These are phyloP conservation scores for Trididemnum clinides DNA, from an alignment of 23 tunicate genomes.

Conservation along the genomic window DNA sequence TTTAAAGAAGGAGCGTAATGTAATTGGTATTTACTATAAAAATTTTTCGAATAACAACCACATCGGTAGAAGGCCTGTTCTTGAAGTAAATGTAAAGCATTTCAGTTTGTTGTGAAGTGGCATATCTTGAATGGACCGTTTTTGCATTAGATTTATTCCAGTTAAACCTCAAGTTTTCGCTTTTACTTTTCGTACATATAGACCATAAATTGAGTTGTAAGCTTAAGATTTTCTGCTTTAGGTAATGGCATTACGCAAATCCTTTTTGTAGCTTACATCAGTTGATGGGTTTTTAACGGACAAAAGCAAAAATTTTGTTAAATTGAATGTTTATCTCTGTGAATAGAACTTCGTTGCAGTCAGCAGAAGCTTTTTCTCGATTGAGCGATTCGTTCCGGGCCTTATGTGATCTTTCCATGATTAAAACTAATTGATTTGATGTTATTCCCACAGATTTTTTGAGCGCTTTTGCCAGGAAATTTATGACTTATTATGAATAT, in stretches of 20 bases:
- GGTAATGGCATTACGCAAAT: not conserved
- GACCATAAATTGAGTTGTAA: not conserved
- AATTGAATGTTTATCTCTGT: not conserved
- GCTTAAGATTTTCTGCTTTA: not conserved
- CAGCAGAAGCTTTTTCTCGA: not conserved
- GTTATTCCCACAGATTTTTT: not conserved
- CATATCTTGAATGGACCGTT: too few species aligned
- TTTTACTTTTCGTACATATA: too few species aligned
- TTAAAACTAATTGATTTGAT: constrained; percentile 34
- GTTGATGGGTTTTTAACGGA: not conserved
- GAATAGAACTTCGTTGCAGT: not conserved
- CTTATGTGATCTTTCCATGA: constrained; percentile 36
- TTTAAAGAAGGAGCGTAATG: too few species aligned
- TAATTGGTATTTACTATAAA: too few species aligned
- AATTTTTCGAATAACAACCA: too few species aligned
- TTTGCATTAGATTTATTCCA: too few species aligned
- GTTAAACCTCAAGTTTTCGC: too few species aligned
- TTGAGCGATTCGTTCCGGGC: constrained; percentile 40
- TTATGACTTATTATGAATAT: constrained; percentile 37
- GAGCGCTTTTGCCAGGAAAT: not conserved
- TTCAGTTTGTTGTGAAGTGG: too few species aligned
- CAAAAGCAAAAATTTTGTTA: not conserved
- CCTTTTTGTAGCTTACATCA: not conserved
- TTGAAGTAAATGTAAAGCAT: too few species aligned
- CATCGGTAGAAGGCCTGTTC: too few species aligned